Conservation (phyloP, 2,113 vertebrate genomes). For the Aegotheles bennettii region DNA sequence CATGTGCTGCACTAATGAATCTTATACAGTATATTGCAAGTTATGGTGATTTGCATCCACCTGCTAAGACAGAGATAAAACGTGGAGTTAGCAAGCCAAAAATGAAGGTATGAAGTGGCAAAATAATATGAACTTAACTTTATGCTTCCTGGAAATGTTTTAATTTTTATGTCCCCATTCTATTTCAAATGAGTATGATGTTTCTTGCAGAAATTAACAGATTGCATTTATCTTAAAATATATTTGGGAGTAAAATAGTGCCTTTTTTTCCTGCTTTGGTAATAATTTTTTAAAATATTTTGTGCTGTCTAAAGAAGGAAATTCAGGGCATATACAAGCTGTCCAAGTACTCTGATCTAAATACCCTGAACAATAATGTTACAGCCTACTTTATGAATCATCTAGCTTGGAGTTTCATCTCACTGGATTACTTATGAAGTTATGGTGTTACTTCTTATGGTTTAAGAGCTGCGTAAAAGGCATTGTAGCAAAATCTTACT, state of each 20-base stretch:
- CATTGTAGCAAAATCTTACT: background rate
- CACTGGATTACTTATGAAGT: background rate
- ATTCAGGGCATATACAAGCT: background rate
- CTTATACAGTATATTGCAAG: constrained; percentile 97
- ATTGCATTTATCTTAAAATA: background rate
- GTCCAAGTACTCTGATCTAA: background rate
- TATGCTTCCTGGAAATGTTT: background rate
- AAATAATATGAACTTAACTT: background rate
- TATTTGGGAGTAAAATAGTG: background rate
- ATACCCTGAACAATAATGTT: background rate
- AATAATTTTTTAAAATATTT: background rate
- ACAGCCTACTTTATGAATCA: background rate
- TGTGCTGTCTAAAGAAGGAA: background rate
- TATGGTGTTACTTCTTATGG: background rate
- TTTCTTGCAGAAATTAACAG: background rate
- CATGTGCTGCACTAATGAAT: constrained; percentile 96
- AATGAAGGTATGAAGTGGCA: constrained; percentile 76
- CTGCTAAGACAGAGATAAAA: constrained; percentile 75
- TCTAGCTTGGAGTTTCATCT: background rate
- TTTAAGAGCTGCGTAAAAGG: background rate
- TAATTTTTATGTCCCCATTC: background rate
- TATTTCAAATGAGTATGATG: background rate
- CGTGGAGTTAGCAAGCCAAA: constrained; percentile 73
- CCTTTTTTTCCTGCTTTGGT: background rate
- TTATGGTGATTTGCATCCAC: constrained; percentile 88